These are phyloP conservation scores for Drosophila yakuba DNA, from an alignment of 1,140 invertebrate genomes.

Conservation along the genomic window DNA sequence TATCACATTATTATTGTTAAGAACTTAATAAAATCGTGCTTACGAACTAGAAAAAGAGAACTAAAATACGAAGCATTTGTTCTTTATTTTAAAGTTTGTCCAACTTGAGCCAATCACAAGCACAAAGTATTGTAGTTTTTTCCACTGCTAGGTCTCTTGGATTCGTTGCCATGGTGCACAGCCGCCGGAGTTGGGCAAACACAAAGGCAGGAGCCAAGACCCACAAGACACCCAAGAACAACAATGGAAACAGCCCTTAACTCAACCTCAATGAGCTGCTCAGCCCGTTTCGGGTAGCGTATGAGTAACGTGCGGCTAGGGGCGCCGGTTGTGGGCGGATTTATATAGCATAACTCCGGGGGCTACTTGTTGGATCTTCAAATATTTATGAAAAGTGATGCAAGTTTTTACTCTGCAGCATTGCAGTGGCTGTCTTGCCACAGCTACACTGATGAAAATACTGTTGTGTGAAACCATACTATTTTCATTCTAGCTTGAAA, in stretches of 20 bases:
- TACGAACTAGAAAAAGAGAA: too few species aligned
- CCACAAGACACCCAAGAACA: conserved; percentile 29
- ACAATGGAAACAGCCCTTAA: conserved; percentile 53
- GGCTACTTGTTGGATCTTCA: conserved; percentile 77
- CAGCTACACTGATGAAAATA: conserved; percentile 11
- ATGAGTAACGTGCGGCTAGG: conserved; percentile 64
- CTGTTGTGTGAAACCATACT: not conserved
- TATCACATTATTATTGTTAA: too few species aligned
- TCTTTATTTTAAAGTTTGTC: too few species aligned
- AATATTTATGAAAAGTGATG: conserved; percentile 73
- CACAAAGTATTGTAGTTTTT: not conserved
- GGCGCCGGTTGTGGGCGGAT: conserved; percentile 39
- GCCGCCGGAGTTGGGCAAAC: conserved; percentile 13
- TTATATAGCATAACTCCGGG: conserved; percentile 67
- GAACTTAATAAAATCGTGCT: too few species aligned
- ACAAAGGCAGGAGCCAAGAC: conserved; percentile 36
- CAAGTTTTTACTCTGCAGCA: conserved; percentile 32
- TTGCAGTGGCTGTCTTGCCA: conserved; percentile 19
- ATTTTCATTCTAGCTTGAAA: not conserved
- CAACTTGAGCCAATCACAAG: too few species aligned
- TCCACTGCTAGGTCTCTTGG: conserved; percentile 2
- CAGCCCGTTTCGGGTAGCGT: conserved; percentile 51
- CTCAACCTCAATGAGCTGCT: conserved; percentile 74
- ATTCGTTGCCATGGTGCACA: not conserved
- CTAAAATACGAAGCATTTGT: too few species aligned